Evolutionary conservation across 2,888 invertebrate genomes (phyloP), one percentile per base, ranked within the genome.

Genomic region (Sesia bembeciformis): DNA sequence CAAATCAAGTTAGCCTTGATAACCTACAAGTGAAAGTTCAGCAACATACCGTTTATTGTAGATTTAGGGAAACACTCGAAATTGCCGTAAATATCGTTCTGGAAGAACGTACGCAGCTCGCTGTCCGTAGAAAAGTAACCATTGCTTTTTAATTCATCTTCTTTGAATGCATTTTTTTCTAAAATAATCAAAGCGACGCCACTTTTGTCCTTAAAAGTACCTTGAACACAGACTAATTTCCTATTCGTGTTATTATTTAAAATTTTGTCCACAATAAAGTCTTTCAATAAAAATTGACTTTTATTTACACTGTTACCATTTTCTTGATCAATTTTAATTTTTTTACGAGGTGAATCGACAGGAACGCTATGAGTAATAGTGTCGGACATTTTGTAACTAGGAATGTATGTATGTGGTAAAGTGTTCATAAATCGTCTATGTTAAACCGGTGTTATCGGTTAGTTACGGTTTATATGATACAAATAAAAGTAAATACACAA

Each of bases 71-170:
- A 92, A 80, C 94, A 95, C 70, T 93, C 92, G 75, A 94, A 97
- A 72, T 94, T 94, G 7, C 94, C 94, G 76, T 97, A 97, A 73
- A 96, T 93, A 77, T 97, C 96, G 84, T 97, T 97, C 40, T 93
- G 91, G 72, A 95, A 95, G 56, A 92, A 90, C 60, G 93, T 92
- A 41, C 90, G 85, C 3, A 94, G 79, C 57, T 82, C 78, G 39
- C 92, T 91, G 1, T 93, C 91, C 5, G 81, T 78, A 41, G 91
- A 91, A 66, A 96, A 94, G 70, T 92, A 93, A n/a, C 90, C 90
- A 58, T 75, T 78, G 54, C 74, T 71, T 53, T 85, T 66, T 56
- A 94, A 83, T 64, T 91, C 88, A 51, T 93, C 91, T 59, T 92
- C 92, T 46, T 92, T 91, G 74, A 97, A 96, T 50, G 94, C 93